Evolutionary conservation across 2,888 invertebrate genomes (phyloP).

Genomic region (Holacanthella duospinosa): DNA sequence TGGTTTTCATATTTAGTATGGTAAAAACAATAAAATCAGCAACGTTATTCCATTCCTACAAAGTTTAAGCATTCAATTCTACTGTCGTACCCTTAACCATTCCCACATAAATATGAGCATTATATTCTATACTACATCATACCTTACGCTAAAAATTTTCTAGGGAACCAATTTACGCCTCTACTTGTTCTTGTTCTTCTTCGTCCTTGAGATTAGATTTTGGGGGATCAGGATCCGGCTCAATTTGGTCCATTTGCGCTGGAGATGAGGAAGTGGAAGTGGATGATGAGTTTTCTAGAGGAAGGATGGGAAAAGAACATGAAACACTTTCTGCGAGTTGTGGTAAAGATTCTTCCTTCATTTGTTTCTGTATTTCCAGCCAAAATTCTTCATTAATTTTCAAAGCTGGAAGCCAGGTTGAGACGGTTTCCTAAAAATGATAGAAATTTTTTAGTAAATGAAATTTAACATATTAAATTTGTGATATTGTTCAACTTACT

Average conservation of each 20-base stretch:
- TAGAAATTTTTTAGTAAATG: conserved; percentile 1
- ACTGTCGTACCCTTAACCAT: no score
- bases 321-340: no score
- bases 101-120: no score
- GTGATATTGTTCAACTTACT: conserved; percentile 13
- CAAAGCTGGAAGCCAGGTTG: conserved; percentile 31
- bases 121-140: no score
- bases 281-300: conserved; percentile 24
- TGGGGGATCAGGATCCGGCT: not conserved
- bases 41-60: not conserved
- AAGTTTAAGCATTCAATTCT: no score
- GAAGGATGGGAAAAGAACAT: not conserved
- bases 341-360: not conserved
- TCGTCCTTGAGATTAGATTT: not conserved
- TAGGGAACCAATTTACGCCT: no score
- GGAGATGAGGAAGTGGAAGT: conserved; percentile 26
- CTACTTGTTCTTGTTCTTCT: not conserved
- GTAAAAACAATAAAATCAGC: not conserved
- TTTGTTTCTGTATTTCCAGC: conserved; percentile 24
- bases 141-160: no score
- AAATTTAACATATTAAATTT: not conserved
- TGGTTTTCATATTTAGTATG: not conserved
- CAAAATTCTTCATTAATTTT: conserved; percentile 34
- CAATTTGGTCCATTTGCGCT: conserved; percentile 20
- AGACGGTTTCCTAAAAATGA: conserved; percentile 29